Conservation (phyloP, 2,113 vertebrate species). For the Phaetusa simplex region DNA sequence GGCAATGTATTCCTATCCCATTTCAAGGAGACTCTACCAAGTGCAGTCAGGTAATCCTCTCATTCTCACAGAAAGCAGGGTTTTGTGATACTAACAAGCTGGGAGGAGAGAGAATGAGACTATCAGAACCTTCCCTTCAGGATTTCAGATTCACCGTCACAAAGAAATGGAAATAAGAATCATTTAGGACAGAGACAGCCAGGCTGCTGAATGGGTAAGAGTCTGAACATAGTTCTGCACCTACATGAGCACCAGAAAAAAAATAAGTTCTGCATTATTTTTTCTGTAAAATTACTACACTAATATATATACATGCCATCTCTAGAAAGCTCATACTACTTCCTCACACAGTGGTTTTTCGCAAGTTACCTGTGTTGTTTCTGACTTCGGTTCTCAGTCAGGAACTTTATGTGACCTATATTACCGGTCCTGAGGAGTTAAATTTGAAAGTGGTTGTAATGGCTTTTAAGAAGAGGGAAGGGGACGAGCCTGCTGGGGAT, state of each 20-base stretch:
- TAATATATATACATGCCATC: neutral
- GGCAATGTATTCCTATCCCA: neutral
- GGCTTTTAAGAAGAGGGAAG: neutral
- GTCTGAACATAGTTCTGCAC: neutral
- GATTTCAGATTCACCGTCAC: neutral
- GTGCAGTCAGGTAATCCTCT: neutral
- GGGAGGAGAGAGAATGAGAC: neutral
- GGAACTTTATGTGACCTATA: neutral
- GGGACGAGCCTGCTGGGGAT: neutral
- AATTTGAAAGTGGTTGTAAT: neutral
- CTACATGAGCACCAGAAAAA: neutral
- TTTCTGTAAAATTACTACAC: neutral
- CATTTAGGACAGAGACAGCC: neutral
- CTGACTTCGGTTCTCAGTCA: neutral
- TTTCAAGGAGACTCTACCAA: neutral
- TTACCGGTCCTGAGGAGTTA: neutral
- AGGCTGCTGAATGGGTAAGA: neutral
- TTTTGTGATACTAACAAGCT: neutral
- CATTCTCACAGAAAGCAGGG: neutral
- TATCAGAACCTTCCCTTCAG: neutral
- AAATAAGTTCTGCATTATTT: neutral
- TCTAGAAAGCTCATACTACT: neutral
- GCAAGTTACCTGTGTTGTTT: neutral
- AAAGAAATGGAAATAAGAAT: neutral
- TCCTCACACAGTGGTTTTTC: neutral